Evolutionary conservation across 2,797 vertebrate genomes (phyloP), one percentile per base, ranked within the genome.

Genomic region (Ctenochaetus hawaiiensis): DNA sequence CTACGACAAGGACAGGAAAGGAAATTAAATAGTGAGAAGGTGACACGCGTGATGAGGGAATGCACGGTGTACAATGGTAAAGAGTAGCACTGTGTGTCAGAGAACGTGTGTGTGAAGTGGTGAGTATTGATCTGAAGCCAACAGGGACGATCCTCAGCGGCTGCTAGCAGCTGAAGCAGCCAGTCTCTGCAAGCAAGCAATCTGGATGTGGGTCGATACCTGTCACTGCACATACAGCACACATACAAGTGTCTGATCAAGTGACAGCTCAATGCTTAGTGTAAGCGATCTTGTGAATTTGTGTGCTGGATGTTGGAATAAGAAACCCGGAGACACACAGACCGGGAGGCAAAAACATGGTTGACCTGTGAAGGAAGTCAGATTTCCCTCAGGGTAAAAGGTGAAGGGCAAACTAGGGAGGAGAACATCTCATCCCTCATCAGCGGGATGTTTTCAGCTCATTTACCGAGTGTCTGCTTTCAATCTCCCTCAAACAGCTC

Each of bases 1-100:
- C 98, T 99, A 91, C 45, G 81, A 70, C 62, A 80, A 75, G 91
- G 78, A 76, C 51, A 79, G 41, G 16, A 68, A 75, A 63, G 49
- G 20, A 18, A 65, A 84, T 85, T 70, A 78, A 12, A 58, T n/a
- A 20, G 34, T 67, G 54, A 67, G 45, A 45, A 60, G 22, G 22
- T 64, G 66, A 67, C 67, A 58, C 45, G 44, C 22, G 61, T 39
- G 54, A 80, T 7, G 54, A n/a, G 47, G 57, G 26, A 47, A 30
- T 0, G 10, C 22, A 22, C 17, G 8, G 17, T 56, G 47, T 48
- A 57, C 39, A 68, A 62, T 13, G 44, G 9, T 43, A 73, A 11
- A 56, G 58, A 70, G 13, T 13, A n/a, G 23, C 37, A 23, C 20
- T 59, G 53, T 57, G 44, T 72, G 67, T 77, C 23, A n/a, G 52